Base-by-base conservation (phyloP, 2,888 invertebrate genomes). In the Sussaba pulchella region DNA sequence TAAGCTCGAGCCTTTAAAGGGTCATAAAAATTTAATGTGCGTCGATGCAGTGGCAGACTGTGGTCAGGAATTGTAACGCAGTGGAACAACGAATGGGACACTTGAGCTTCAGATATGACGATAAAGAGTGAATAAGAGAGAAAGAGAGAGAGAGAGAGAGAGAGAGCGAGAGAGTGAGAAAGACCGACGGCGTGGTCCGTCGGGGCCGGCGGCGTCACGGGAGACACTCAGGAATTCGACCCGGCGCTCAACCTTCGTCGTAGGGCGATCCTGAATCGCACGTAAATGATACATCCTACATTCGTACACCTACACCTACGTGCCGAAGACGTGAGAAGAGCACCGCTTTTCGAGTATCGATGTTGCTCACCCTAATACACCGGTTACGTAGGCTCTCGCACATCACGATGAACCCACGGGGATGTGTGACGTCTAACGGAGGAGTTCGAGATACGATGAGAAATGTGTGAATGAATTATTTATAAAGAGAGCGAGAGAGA, bases 401-500 rank as follows among this genome's bases (percentile, higher is more conserved):
- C 14, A 36, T n/a, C 17, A 10, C 50, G 50, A 73, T 78, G 61
- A 72, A 66, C 73, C 73, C 69, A 73, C 78, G 36, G 19, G 63
- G 54, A 78, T 78, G 73, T 63, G 61, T 78, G 73, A 78, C 78
- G 72, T 54, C 43, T 81, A 81, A 81, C 77, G 80, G 50, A 64
- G 69, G n/a, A 17, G 24, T 19, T 50, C 52, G 73, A 54, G 41
- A 47, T 67, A 69, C 69, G 61, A 57, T 63, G 47, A 45, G 21
- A 72, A 78, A 78, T 72, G 59, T 78, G 80, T 80, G 80, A 85
- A 89, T 88, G 87, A 88, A 88, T 88, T 89, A 88, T 88, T 87
- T 86, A 88, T 87, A 86, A 73, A 82, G 83, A 83, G 72, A 64
- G 77, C 76, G 81, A 78, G 78, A 72, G 47, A 36, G 43, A 39